Conservation (phyloP, 2,888 invertebrate genomes). For the Eilema griseolum region DNA sequence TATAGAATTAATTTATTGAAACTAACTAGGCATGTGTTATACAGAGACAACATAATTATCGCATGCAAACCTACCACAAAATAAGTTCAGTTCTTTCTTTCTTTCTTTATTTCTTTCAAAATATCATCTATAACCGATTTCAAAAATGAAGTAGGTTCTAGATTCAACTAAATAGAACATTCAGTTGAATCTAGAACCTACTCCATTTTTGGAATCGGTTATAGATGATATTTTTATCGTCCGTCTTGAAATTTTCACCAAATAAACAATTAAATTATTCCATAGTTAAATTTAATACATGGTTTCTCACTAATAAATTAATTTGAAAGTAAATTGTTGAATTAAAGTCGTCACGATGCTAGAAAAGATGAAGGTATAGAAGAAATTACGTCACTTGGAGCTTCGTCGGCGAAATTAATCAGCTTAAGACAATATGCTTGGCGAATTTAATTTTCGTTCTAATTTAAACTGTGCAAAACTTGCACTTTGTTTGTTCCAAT, state of each 20-base stretch:
- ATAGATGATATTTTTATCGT: too few relatives aligned
- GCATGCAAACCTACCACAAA: too few relatives aligned
- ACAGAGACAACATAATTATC: too few relatives aligned
- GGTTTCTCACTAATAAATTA: not conserved
- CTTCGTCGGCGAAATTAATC: constrained; percentile 50
- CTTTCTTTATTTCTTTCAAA: too few relatives aligned
- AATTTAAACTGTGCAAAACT: constrained; percentile 33
- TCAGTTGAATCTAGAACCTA: too few relatives aligned
- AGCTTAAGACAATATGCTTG: constrained; percentile 50
- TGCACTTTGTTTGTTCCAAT: not conserved
- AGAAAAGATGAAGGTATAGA: constrained; percentile 45
- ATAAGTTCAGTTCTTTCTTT: too few relatives aligned
- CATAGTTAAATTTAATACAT: not conserved
- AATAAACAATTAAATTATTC: not conserved
- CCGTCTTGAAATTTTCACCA: not conserved
- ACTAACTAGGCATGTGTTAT: too few relatives aligned
- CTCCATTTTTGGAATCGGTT: too few relatives aligned
- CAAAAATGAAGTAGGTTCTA: not conserved
- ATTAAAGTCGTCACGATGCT: constrained; percentile 35
- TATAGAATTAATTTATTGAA: too few relatives aligned
- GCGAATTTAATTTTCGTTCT: constrained; percentile 43
- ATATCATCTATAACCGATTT: not conserved
- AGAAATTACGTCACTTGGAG: constrained; percentile 51
- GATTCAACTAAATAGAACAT: too few relatives aligned
- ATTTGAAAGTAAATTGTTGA: not conserved